phyloP scores from a whole-genome alignment of 2,888 invertebrate species.

The Gasteruption jaculator region DNA sequence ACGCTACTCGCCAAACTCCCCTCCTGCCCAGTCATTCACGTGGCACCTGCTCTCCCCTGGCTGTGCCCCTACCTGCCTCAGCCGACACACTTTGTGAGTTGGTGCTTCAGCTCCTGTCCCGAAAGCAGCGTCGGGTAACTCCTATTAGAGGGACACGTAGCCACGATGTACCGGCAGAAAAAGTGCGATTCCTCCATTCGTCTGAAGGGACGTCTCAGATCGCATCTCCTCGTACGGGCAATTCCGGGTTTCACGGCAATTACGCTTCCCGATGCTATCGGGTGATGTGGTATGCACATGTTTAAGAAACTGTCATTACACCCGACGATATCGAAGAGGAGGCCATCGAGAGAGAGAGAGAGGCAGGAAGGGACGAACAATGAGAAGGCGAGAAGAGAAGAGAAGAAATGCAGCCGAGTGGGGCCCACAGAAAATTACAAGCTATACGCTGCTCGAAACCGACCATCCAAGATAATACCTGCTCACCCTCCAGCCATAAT shows the following conservation, averaged over 20 bases:
- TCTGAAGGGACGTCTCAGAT: no score
- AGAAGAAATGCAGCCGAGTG: constrained; percentile 17
- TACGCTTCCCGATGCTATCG: constrained; percentile 33
- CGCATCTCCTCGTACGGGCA: no score
- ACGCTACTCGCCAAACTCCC: constrained; percentile 27
- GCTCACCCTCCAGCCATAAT: constrained; percentile 50
- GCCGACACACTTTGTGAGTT: constrained; percentile 7
- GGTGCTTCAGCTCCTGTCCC: constrained; percentile 11
- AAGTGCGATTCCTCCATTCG: no score
- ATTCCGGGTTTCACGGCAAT: no score
- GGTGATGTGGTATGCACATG: constrained; percentile 21
- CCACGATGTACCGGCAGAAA: no score
- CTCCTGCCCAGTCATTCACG: constrained; percentile 28
- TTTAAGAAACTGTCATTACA: constrained; percentile 32
- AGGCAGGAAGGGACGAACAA: constrained; percentile 13
- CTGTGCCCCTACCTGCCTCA: constrained; percentile 4
- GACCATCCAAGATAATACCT: constrained; percentile 51
- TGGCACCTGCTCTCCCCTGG: constrained; percentile 27
- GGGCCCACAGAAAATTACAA: constrained; percentile 50
- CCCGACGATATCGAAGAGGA: constrained; percentile 19
- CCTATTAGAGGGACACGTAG: neutral
- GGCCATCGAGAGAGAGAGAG: constrained; percentile 10
- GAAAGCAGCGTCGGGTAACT: neutral
- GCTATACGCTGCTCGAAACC: constrained; percentile 49
- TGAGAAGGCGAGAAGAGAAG: constrained; percentile 2